Evolutionary conservation across 2,888 invertebrate genomes (phyloP).

Genomic region (Lycophotia porphyrea): DNA sequence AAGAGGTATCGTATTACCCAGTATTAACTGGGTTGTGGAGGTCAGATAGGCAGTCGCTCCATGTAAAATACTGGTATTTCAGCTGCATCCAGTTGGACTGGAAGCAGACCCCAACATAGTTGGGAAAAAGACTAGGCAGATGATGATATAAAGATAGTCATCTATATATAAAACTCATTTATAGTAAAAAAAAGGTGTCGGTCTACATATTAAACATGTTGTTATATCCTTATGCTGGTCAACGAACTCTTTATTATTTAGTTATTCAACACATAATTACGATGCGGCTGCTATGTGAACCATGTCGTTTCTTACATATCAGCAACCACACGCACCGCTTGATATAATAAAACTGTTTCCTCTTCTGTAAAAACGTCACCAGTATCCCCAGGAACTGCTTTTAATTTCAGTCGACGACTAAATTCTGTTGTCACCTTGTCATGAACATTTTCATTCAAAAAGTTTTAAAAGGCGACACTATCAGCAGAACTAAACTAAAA

Average conservation of each 20-base stretch:
- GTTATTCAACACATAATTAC: conserved; percentile 47
- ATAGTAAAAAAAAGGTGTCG: not conserved
- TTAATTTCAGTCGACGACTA: not conserved
- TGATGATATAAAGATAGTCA: too few relatives aligned
- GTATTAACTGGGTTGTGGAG: too few relatives aligned
- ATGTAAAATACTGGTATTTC: too few relatives aligned
- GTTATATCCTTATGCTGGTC: conserved; percentile 28
- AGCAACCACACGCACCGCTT: conserved; percentile 18
- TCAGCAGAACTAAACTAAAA: conserved; percentile 19
- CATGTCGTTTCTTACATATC: conserved; percentile 21
- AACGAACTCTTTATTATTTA: conserved; percentile 38
- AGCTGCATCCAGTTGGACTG: too few relatives aligned
- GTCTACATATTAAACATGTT: not conserved
- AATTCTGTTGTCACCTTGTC: not conserved
- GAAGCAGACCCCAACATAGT: too few relatives aligned
- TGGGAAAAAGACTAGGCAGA: too few relatives aligned
- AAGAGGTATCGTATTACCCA: too few relatives aligned
- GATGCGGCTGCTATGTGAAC: conserved; percentile 22
- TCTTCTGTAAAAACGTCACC: conserved; percentile 6
- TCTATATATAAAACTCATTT: not conserved
- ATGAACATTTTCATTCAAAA: conserved; percentile 2
- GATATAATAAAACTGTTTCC: conserved; percentile 6
- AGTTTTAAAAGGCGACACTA: not conserved
- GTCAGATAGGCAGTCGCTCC: too few relatives aligned
- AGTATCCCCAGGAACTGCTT: not conserved